Evolutionary conservation across 2,888 invertebrate genomes (phyloP).

Genomic region (Synanthedon vespiformis): DNA sequence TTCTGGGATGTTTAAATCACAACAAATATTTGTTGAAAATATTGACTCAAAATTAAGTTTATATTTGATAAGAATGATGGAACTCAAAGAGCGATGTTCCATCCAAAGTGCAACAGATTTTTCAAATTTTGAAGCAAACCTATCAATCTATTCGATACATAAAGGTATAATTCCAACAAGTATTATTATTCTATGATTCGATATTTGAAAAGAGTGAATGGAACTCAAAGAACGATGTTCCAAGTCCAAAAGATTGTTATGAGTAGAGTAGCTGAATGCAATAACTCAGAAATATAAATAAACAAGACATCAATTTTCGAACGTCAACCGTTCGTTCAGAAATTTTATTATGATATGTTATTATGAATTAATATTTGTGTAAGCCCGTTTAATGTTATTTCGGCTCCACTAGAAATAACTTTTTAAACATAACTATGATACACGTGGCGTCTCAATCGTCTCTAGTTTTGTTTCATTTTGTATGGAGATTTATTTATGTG

Average conservation of each 20-base stretch:
- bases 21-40: too few relatives aligned
- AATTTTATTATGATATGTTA: slow-evolving; percentile 55
- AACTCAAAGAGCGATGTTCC: neutral
- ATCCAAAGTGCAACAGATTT: slow-evolving; percentile 5
- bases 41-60: too few relatives aligned
- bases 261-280: slow-evolving; percentile 10
- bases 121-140: neutral
- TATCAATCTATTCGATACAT: too few relatives aligned
- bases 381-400: slow-evolving; percentile 41
- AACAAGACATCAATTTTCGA: slow-evolving; percentile 16
- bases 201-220: too few relatives aligned
- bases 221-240: neutral
- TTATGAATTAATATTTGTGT: slow-evolving; percentile 47
- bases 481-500: slow-evolving; percentile 34
- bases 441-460: slow-evolving; percentile 55
- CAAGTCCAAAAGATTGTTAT: slow-evolving; percentile 6
- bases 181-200: too few relatives aligned
- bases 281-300: slow-evolving; percentile 22
- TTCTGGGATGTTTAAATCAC: too few relatives aligned
- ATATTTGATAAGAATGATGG: too few relatives aligned
- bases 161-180: too few relatives aligned
- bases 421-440: slow-evolving; percentile 57
- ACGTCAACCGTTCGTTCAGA: slow-evolving; percentile 18
- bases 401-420: slow-evolving; percentile 53
- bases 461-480: slow-evolving; percentile 20